Base-by-base conservation (phyloP, 2,113 vertebrate species). In the Lepus europaeus region DNA sequence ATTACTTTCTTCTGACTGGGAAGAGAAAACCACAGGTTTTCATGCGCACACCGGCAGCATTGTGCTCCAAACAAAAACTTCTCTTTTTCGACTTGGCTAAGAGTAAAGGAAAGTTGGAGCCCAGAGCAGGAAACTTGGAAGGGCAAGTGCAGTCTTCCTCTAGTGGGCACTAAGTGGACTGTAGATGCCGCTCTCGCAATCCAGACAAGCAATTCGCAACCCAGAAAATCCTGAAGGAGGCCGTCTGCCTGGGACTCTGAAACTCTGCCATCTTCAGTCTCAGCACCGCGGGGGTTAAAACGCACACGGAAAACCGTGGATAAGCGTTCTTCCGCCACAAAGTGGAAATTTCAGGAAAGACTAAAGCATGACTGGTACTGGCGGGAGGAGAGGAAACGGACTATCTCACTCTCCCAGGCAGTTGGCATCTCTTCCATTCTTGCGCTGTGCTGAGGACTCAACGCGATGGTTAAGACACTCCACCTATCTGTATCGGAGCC, bases 1-100 rank as follows among this genome's bases (percentile, higher is more conserved):
- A 95, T 97, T 89, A 95, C 88, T 96, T 96, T 96, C 90, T 96
- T 93, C 95, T 96, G 95, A 97, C 70, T 95, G 63, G 85, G 76
- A 90, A 96, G 86, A 89, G 92, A 91, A 97, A 97, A 94, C 82
- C 90, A 82, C 3, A 17, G 86, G 88, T 95, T 96, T 92, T 86
- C 95, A 93, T 59, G 86, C 72, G 86, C 72, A 23, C 74, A 96
- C 82, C 69, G 5, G 77, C 31, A 56, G 88, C 82, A 86, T 72
- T 93, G 92, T 95, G 82, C 25, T 83, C 81, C 17, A 19, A 82
- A 79, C 31, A 68, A 27, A n/a, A 66, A n/a, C 14, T 78, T 82
- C 68, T 93, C 81, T 92, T 78, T 91, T 91, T 82, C 84, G 88
- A 82, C 88, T 94, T 88, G 89, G 51, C 93, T 94, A 61, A 53